Evolutionary conservation across 2,888 invertebrate species (phyloP).

Genomic region (Synanthedon formicaeformis): DNA sequence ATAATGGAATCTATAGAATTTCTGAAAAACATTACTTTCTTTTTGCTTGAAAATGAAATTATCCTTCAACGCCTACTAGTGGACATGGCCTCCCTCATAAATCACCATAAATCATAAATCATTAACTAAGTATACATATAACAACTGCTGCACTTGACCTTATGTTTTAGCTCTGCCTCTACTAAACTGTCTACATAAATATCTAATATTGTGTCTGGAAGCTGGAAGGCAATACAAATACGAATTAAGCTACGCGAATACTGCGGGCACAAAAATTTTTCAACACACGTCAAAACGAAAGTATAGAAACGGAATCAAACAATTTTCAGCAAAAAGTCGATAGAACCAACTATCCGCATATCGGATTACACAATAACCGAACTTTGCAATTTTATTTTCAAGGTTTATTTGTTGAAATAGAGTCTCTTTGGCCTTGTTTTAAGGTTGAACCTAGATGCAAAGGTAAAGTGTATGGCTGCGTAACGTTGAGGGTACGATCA

Average conservation of each 20-base stretch:
- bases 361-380: constrained; percentile 52
- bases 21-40: not conserved
- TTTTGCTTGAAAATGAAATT: not conserved
- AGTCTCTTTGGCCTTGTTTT: constrained; percentile 21
- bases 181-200: no score
- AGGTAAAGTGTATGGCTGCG: constrained; percentile 33
- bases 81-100: no score
- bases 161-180: no score
- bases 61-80: constrained; percentile 4
- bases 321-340: constrained; percentile 47
- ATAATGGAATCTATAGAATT: no score
- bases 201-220: no score
- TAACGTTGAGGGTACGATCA: constrained; percentile 51
- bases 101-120: no score
- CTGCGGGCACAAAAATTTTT: not conserved
- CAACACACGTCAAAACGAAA: constrained; percentile 23
- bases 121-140: no score
- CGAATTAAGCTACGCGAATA: not conserved
- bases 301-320: constrained; percentile 40
- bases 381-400: constrained; percentile 18
- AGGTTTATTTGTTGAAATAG: constrained; percentile 12
- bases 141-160: no score
- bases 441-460: constrained; percentile 13
- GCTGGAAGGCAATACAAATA: no score
- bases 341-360: constrained; percentile 55